phyloP scores from a whole-genome alignment of 2,797 vertebrate species.

The Squalus acanthias region DNA sequence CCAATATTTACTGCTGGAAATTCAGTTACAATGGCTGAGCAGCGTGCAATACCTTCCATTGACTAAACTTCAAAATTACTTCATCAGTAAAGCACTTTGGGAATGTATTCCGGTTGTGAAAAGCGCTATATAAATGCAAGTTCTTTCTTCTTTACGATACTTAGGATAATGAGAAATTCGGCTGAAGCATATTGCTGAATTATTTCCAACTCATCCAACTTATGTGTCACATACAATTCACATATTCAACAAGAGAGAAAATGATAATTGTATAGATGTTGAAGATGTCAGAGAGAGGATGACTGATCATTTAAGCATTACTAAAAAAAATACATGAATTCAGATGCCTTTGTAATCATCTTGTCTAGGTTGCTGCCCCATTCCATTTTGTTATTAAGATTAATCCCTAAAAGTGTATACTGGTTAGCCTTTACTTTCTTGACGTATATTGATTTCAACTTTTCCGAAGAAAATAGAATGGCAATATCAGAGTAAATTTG shows the following conservation, averaged over 20 bases:
- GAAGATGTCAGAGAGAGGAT: neutral
- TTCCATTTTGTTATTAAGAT: conserved; percentile 8
- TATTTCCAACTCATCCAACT: conserved; percentile 22
- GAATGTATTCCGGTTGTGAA: neutral
- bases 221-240: neutral
- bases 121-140: neutral
- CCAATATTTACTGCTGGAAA: neutral
- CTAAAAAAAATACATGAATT: neutral
- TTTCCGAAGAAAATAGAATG: neutral
- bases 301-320: neutral
- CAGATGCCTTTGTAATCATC: neutral
- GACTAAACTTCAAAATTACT: neutral
- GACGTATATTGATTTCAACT: neutral
- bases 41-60: neutral
- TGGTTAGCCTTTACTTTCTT: neutral
- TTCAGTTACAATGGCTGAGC: neutral
- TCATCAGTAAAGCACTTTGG: neutral
- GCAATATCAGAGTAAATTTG: neutral
- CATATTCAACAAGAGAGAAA: neutral
- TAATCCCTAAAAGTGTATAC: neutral
- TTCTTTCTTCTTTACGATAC: neutral
- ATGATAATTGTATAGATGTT: neutral
- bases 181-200: neutral
- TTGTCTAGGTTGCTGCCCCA: neutral
- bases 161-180: neutral